Base-by-base conservation (phyloP, 2,797 vertebrate genomes). In the Melanogrammus aeglefinus region DNA sequence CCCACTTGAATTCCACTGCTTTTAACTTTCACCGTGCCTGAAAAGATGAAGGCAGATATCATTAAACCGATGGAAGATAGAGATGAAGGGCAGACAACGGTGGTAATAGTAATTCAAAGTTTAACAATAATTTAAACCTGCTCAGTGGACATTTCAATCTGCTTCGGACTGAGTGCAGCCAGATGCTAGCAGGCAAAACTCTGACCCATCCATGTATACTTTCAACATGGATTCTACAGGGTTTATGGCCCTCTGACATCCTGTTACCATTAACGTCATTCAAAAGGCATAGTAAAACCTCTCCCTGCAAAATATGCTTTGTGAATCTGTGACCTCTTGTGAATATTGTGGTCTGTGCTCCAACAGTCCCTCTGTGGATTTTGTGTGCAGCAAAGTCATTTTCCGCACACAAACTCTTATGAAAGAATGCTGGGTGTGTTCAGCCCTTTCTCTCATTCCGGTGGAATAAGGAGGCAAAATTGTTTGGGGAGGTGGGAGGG, bases 1-100 rank as follows among this genome's bases (percentile, higher is more conserved):
- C 98, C 98, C 1, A 99, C 98, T 94, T 99, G 98, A 87, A 99
- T 99, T 38, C 90, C 94, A n/a, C 96, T 97, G 86, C 98, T 99
- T 94, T 98, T 98, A 89, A 99, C 97, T 89, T 99, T 98, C 85
- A 97, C 94, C 0, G 97, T 99, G 70, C 98, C 98, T 99, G 91
- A 72, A 72, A 84, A 90, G 7, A 80, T 44, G 84, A 73, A 84
- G 82, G 5, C 83, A 36, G 8, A 24, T 63, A 63, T 51, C 14
- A 51, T 51, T 51, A 51, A 51, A 51, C 47, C n/a, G 57, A 24
- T n/a, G 14, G 63, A 69, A 27, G 63, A 27, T 69, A 69, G 63
- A 63, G 57, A 18, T 31, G 41, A 57, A 75, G 6, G 24, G 44
- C 14, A 31, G 27, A 47, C 6, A 75, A 18, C 66, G 5, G 16